Conservation (phyloP, 2,113 vertebrate genomes). For the Machaerirhynchus nigripectus region DNA sequence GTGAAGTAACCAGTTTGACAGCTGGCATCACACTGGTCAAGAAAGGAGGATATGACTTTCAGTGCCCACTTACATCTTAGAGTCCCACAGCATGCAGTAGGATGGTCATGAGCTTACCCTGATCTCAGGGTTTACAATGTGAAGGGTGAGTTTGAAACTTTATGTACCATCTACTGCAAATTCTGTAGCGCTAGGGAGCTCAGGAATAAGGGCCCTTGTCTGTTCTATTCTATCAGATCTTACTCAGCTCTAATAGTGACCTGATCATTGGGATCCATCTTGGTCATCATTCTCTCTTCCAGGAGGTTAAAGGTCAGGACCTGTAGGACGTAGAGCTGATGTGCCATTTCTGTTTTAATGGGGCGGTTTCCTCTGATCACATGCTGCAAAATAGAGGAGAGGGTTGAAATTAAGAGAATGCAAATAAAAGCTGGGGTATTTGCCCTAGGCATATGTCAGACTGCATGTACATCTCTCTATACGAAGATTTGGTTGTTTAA, state of each 20-base stretch:
- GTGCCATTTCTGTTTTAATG: conserved; percentile 98
- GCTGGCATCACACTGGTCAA: neutral
- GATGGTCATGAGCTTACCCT: neutral
- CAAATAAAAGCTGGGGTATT: neutral
- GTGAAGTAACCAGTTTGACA: neutral
- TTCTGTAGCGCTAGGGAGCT: neutral
- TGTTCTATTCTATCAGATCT: neutral
- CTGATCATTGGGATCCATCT: conserved; percentile 98
- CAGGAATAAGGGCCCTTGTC: neutral
- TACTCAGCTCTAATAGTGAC: conserved; percentile 46
- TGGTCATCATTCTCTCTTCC: conserved; percentile 99
- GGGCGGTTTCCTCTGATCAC: conserved; percentile 96
- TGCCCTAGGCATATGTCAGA: neutral
- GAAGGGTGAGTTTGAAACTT: neutral
- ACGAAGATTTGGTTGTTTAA: neutral
- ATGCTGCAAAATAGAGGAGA: conserved; percentile 75
- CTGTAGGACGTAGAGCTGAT: conserved; percentile 96
- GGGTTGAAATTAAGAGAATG: neutral
- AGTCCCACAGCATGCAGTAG: neutral
- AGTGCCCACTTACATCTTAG: neutral
- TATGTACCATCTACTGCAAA: neutral
- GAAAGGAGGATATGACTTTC: neutral
- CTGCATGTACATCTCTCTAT: neutral
- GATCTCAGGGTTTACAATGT: neutral
- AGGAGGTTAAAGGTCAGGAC: conserved; percentile 97